These are phyloP conservation scores for Ibidorhyncha struthersii DNA, from an alignment of 2,113 vertebrate genomes.

Conservation along the genomic window DNA sequence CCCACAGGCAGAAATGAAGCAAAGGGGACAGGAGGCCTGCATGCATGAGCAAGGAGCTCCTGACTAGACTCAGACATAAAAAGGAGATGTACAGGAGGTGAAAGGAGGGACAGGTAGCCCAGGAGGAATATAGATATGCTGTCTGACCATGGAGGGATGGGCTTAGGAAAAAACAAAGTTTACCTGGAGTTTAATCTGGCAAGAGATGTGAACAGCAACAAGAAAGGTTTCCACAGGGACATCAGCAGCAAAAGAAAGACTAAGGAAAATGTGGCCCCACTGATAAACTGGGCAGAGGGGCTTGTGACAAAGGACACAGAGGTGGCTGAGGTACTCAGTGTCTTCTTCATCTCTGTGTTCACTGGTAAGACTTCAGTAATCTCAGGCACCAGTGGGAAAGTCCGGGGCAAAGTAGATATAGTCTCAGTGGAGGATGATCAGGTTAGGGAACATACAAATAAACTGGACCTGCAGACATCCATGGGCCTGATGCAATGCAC, in stretches of 20 bases:
- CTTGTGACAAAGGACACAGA: neutral
- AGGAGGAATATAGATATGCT: neutral
- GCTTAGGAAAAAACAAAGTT: neutral
- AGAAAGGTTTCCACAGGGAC: neutral
- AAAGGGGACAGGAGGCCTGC: neutral
- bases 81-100: neutral
- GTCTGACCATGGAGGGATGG: neutral
- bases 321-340: neutral
- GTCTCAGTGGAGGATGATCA: neutral
- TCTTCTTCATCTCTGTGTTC: neutral
- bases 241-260: neutral
- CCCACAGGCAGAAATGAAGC: neutral
- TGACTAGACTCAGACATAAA: neutral
- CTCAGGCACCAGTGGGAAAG: neutral
- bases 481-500: neutral
- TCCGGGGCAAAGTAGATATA: neutral
- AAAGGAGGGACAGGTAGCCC: neutral
- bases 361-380: neutral
- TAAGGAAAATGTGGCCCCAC: rapidly evolving
- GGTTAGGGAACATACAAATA: neutral
- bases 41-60: neutral
- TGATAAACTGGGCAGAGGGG: neutral
- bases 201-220: neutral
- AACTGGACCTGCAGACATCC: neutral
- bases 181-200: neutral